These are phyloP conservation scores for Nezara viridula DNA, from an alignment of 2,888 invertebrate species.

Conservation along the genomic window DNA sequence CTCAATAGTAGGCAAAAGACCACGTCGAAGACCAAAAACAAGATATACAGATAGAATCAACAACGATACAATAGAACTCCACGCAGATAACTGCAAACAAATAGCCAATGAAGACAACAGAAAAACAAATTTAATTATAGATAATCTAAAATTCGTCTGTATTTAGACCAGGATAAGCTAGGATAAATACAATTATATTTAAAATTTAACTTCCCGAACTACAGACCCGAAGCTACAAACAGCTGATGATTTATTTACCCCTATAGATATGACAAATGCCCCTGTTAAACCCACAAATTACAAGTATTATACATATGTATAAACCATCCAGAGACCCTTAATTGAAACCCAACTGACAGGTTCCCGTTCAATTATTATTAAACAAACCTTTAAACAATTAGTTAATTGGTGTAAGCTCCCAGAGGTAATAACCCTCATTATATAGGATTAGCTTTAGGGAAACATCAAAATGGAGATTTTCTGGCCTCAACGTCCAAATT, in stretches of 20 bases:
- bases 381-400: slow-evolving; percentile 50
- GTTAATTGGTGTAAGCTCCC: not conserved
- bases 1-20: no score
- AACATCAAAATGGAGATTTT: slow-evolving; percentile 46
- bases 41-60: no score
- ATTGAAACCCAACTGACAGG: slow-evolving; percentile 34
- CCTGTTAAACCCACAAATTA: slow-evolving; percentile 17
- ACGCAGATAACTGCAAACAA: no score
- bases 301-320: slow-evolving; percentile 11
- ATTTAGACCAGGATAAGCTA: no score
- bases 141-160: no score
- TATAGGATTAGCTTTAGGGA: slow-evolving; percentile 40
- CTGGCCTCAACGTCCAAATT: not conserved
- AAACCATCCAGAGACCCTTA: not conserved
- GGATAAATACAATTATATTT: no score
- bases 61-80: no score
- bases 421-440: slow-evolving; percentile 31
- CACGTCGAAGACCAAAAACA: no score
- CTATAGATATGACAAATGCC: not conserved
- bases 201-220: no score
- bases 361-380: slow-evolving; percentile 32
- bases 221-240: no score
- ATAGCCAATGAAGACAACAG: no score
- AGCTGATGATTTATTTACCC: not conserved
- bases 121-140: no score